These are phyloP conservation scores for Plagodis pulveraria DNA, from an alignment of 2,888 invertebrate species.

Conservation along the genomic window DNA sequence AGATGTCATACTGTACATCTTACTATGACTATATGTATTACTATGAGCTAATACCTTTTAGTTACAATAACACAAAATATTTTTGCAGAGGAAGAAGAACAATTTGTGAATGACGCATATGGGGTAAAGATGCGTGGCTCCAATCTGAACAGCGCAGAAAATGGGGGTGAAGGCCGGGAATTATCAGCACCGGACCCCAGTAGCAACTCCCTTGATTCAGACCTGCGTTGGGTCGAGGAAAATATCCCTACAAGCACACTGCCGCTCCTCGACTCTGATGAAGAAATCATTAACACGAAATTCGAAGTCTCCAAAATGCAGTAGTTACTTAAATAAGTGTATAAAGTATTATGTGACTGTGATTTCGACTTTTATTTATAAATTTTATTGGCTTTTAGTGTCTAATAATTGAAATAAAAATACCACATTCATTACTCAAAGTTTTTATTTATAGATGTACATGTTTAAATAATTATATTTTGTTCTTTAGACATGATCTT, in stretches of 20 bases:
- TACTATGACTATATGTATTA: no score
- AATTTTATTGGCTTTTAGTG: slow-evolving; percentile 32
- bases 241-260: slow-evolving; percentile 93
- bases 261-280: slow-evolving; percentile 89
- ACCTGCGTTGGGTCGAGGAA: slow-evolving; percentile 95
- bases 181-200: slow-evolving; percentile 45
- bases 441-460: slow-evolving; percentile 61
- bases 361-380: slow-evolving; percentile 45
- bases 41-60: no score
- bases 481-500: slow-evolving; percentile 77
- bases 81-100: slow-evolving; percentile 90
- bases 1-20: no score
- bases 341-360: slow-evolving; percentile 57
- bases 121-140: slow-evolving; percentile 90
- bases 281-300: slow-evolving; percentile 93
- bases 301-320: slow-evolving; percentile 96
- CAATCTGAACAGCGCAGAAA: slow-evolving; percentile 52
- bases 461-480: slow-evolving; percentile 70
- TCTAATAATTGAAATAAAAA: slow-evolving; percentile 28
- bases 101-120: slow-evolving; percentile 94
- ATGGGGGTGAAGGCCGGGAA: slow-evolving; percentile 44
- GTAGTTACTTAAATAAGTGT: slow-evolving; percentile 71
- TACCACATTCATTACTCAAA: slow-evolving; percentile 42
- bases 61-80: neutral
- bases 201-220: slow-evolving; percentile 69